A percentile compares a stretch with the other conserved stretches of the same genome.
These are phyloP conservation scores for Cataglyphis altisquamis DNA, from an alignment of 2,888 invertebrate species.

Conservation along the genomic window DNA sequence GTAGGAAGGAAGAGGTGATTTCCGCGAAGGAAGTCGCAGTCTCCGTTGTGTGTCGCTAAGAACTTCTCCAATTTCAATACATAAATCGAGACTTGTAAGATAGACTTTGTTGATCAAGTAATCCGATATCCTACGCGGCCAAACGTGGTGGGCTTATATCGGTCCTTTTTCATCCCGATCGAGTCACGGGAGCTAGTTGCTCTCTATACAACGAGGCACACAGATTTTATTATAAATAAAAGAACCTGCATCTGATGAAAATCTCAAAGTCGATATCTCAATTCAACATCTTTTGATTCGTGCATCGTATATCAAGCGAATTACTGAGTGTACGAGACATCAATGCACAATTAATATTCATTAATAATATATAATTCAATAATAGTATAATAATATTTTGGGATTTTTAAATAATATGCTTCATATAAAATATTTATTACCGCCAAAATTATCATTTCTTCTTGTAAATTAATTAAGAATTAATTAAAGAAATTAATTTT, in stretches of 20 bases:
- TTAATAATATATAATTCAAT: background rate
- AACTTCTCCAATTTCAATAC: background rate
- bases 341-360: background rate
- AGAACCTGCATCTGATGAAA: slow-evolving; percentile 11
- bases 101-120: slow-evolving; percentile 35
- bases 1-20: background rate
- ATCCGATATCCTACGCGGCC: slow-evolving; percentile 31
- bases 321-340: background rate
- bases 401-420: background rate
- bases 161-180: slow-evolving; percentile 26
- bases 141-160: background rate
- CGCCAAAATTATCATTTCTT: too few species aligned
- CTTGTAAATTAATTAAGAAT: too few species aligned
- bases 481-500: background rate
- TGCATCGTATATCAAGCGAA: background rate
- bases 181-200: slow-evolving; percentile 1
- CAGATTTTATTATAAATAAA: background rate
- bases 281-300: background rate
- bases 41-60: background rate
- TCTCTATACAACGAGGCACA: background rate
- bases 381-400: background rate
- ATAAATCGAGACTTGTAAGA: slow-evolving; percentile 15
- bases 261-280: slow-evolving; percentile 1
- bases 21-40: background rate
- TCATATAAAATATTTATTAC: background rate